A percentile compares a stretch with the other conserved stretches of the same genome.
These are phyloP conservation scores for Cryptus armator DNA, from an alignment of 2,888 invertebrate genomes.

Conservation along the genomic window DNA sequence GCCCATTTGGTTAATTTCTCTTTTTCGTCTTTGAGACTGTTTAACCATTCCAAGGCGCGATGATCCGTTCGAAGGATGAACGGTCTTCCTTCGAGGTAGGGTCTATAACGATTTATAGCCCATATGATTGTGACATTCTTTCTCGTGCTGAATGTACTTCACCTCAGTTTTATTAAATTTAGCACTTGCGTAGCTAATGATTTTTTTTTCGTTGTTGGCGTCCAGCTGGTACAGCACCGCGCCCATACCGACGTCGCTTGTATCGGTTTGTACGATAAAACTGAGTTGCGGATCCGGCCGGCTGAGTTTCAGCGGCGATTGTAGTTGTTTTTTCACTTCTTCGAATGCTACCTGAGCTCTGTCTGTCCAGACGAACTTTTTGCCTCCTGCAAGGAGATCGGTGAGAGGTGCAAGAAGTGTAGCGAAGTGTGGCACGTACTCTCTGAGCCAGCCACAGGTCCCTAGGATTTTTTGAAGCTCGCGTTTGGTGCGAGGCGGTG, in stretches of 20 bases:
- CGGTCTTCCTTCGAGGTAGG: no score
- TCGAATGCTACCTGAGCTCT: constrained; percentile 18
- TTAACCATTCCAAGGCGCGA: not conserved
- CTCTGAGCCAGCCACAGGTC: constrained; percentile 61
- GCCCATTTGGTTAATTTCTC: not conserved
- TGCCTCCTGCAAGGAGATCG: constrained; percentile 31
- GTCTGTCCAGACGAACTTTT: constrained; percentile 6
- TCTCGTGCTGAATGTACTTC: not conserved
- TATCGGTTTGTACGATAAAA: constrained; percentile 46
- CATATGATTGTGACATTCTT: not conserved
- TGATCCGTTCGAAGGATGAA: not conserved
- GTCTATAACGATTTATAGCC: not conserved
- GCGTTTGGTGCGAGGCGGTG: not conserved
- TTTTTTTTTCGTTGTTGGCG: not conserved
- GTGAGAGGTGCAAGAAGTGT: constrained; percentile 17
- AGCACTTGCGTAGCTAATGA: constrained; percentile 56
- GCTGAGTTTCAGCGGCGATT: constrained; percentile 29
- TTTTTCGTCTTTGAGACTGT: no score
- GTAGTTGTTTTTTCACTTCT: not conserved
- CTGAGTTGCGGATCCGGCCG: constrained; percentile 21
- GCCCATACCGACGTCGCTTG: constrained; percentile 19
- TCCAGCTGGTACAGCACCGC: not conserved
- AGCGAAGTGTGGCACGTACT: constrained; percentile 51
- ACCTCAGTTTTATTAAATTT: no score
- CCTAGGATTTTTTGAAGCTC: constrained; percentile 37